Evolutionary conservation across 2,888 invertebrate species (phyloP), one percentile per base, ranked within the genome.

Genomic region (Metalampra italica): DNA sequence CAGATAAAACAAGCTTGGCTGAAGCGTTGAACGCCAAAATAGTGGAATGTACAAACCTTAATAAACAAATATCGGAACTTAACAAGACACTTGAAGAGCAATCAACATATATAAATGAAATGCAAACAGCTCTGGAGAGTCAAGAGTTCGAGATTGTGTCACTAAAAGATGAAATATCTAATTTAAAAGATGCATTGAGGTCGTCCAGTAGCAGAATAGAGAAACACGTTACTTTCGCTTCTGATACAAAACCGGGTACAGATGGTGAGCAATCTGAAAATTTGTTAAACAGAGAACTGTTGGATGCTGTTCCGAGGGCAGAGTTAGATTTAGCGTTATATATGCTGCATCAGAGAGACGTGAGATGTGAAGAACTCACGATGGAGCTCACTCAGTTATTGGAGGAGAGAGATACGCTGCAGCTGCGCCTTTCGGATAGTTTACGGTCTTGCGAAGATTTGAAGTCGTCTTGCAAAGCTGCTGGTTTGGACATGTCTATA

Each of bases 321-420:
- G 95, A 96, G 75, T 79, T 96, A 46, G 96, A 96, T 68, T 84
- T 95, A 46, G 95, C 96, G 0, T 76, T 96, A 39, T 96, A 96
- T 68, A 95, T 95, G 93, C 82, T 97, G 46, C 96, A 97, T 74
- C 95, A 96, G 68, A 91, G 96, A 56, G 96, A 97, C 60, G 94
- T 96, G 51, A 91, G 95, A 0, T 95, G 95, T 72, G 96, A 97
- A 68, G 96, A 97, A 75, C 88, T 97, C 51, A 96, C 96, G 0
- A 91, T 95, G 65, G 97, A 97, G 73, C 83, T 97, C 46, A 95
- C 95, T 57, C 94, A 93, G 75, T 81, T 97, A 42, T 78, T 97
- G 43, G 96, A 96, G 75, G 97, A 97, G 75, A 91, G 97, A 47
- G 97, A 97, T 68, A 95, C 95, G 0, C 78, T 97, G 46, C 97